Evolutionary conservation across 2,797 vertebrate species (phyloP).

Genomic region (Simalia tracyae): DNA sequence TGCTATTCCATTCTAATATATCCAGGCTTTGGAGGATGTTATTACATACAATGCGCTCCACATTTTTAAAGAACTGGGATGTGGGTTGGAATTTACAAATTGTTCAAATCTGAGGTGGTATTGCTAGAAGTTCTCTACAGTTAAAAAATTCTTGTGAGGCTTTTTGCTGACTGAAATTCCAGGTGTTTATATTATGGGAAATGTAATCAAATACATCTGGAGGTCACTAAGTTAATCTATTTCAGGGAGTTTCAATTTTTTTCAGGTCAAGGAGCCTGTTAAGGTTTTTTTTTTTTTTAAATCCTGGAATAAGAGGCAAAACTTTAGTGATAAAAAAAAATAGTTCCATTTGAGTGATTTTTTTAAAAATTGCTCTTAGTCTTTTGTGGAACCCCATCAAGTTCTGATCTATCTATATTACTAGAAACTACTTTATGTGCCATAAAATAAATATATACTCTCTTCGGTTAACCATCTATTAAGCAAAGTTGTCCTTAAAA

Average conservation of each 20-base stretch:
- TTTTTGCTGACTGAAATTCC: no score
- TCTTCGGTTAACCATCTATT: neutral
- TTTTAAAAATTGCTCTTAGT: no score
- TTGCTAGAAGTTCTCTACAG: no score
- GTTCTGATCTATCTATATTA: neutral
- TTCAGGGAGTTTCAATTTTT: neutral
- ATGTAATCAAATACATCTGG: no score
- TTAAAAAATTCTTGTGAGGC: no score
- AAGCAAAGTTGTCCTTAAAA: neutral
- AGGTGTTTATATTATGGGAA: no score
- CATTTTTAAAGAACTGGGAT: neutral
- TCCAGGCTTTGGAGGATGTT: neutral
- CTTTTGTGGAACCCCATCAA: no score
- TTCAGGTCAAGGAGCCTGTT: neutral
- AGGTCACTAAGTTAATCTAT: neutral
- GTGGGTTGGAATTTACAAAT: neutral
- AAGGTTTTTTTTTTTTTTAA: neutral
- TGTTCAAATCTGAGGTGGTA: neutral
- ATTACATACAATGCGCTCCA: neutral
- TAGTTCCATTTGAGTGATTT: no score
- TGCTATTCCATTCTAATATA: neutral
- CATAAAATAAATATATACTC: neutral
- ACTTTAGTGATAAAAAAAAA: no score
- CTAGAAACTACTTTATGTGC: neutral
- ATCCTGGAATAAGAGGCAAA: neutral